Evolutionary conservation across 2,113 vertebrate genomes (phyloP).

Genomic region (Tragelaphus strepsiceros): DNA sequence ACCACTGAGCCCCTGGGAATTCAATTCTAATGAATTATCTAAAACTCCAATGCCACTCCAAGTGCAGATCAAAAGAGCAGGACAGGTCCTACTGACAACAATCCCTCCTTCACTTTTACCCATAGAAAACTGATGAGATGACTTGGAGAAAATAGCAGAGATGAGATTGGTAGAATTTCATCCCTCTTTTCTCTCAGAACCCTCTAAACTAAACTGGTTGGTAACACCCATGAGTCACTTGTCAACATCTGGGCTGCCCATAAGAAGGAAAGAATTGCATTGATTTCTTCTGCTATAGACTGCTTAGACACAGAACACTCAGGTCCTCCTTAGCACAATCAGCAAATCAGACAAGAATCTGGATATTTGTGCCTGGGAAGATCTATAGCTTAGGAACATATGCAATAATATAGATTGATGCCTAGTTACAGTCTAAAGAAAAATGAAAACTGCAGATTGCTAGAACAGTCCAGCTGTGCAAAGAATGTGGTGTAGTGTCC

Average conservation of each 20-base stretch:
- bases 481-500: not conserved
- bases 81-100: not conserved
- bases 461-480: not conserved
- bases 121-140: not conserved
- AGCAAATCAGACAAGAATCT: not conserved
- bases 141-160: not conserved
- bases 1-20: not conserved
- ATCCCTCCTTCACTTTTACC: not conserved
- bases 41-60: not conserved
- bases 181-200: not conserved
- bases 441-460: not conserved
- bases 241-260: not conserved
- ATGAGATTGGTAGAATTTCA: not conserved
- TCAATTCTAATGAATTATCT: not conserved
- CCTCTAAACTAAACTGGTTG: not conserved
- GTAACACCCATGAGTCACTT: not conserved
- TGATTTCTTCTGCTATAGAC: not conserved
- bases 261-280: not conserved
- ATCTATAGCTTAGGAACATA: not conserved
- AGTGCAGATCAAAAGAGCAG: not conserved
- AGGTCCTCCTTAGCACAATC: not conserved
- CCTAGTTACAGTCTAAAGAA: not conserved
- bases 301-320: not conserved
- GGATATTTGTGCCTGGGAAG: not conserved
- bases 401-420: not conserved